Evolutionary conservation across 2,888 invertebrate species (phyloP).

Genomic region (Coenonympha glycerion): DNA sequence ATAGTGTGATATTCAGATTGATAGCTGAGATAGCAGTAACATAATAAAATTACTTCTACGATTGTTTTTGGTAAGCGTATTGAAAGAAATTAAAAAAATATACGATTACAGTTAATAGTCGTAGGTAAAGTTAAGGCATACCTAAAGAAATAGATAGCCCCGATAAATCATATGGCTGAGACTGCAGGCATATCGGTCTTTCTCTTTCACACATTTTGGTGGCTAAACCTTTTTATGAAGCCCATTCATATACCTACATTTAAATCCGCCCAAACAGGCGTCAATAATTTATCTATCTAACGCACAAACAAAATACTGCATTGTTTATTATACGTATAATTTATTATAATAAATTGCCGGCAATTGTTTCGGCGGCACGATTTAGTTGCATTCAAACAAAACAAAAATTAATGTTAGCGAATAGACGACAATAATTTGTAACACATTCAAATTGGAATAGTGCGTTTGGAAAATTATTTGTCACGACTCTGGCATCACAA

Average conservation of each 20-base stretch:
- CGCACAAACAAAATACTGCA: slow-evolving; percentile 16
- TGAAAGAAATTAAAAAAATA: too few species aligned
- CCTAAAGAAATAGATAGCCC: too few species aligned
- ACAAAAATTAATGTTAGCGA: slow-evolving; percentile 31
- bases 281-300: slow-evolving; percentile 22
- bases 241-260: slow-evolving; percentile 2
- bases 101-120: too few species aligned
- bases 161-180: too few species aligned
- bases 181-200: too few species aligned
- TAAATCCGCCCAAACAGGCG: slow-evolving; percentile 2
- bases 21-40: too few species aligned
- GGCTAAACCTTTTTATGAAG: too few species aligned
- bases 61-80: too few species aligned
- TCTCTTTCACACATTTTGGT: too few species aligned
- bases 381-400: slow-evolving; percentile 27
- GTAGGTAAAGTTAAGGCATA: too few species aligned
- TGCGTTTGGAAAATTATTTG: slow-evolving; percentile 37
- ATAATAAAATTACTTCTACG: too few species aligned
- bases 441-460: slow-evolving; percentile 30
- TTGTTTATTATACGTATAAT: slow-evolving; percentile 25
- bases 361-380: slow-evolving; percentile 25
- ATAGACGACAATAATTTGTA: slow-evolving; percentile 33
- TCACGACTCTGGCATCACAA: slow-evolving; percentile 33
- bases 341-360: slow-evolving; percentile 29
- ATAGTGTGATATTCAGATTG: too few species aligned